Conservation (phyloP, 1,140 invertebrate genomes). For the Orussus abietinus region DNA sequence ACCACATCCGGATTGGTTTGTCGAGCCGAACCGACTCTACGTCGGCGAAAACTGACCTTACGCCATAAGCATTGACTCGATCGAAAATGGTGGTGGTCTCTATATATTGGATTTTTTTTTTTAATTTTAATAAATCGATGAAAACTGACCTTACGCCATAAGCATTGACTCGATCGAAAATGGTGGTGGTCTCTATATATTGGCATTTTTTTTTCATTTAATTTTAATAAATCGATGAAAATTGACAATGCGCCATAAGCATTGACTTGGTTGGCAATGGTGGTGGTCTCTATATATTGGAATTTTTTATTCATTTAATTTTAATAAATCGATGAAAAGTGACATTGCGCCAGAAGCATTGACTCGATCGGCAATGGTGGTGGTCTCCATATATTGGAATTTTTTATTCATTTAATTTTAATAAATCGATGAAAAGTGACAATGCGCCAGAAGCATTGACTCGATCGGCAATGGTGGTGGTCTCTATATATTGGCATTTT, state of each 20-base stretch:
- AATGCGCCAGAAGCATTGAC: background rate
- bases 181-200: constrained; percentile 13
- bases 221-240: constrained; percentile 12
- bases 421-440: constrained; percentile 15
- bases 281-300: no score
- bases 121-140: no score
- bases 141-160: constrained; percentile 17
- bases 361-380: background rate
- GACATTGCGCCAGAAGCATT: constrained; percentile 8
- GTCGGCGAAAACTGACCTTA: constrained; percentile 15
- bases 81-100: constrained; percentile 7
- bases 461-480: constrained; percentile 2
- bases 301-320: no score
- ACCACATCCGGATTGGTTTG: no score
- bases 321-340: constrained; percentile 15
- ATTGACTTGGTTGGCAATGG: background rate
- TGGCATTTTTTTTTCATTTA: no score
- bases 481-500: no score
- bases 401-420: no score
- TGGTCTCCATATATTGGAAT: no score
- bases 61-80: background rate
- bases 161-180: background rate
- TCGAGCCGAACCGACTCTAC: no score
- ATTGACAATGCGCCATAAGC: constrained; percentile 14
- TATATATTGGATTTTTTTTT: no score